Conservation (phyloP, 1,140 invertebrate species). For the Apis cerana region DNA sequence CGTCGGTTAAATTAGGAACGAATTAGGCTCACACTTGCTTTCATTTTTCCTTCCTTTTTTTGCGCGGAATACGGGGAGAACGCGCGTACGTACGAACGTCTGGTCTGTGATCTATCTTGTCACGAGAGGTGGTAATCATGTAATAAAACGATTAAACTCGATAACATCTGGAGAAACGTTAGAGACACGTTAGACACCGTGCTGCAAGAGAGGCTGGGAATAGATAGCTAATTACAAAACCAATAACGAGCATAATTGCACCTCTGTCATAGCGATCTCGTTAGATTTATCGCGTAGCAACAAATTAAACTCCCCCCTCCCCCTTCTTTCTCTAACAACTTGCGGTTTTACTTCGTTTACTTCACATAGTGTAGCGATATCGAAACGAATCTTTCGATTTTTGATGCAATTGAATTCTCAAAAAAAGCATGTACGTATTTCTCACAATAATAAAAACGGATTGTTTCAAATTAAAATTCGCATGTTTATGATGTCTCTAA, state of each 20-base stretch:
- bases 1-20: background rate
- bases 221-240: constrained; percentile 2
- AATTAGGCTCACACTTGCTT: too few relatives aligned
- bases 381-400: too few relatives aligned
- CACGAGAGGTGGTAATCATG: background rate
- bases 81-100: too few relatives aligned
- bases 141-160: background rate
- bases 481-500: too few relatives aligned
- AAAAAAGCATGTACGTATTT: too few relatives aligned
- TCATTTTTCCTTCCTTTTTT: background rate
- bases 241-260: constrained; percentile 4
- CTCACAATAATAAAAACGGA: too few relatives aligned
- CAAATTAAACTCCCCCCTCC: background rate
- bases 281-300: background rate
- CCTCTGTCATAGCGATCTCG: background rate
- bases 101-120: background rate
- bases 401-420: too few relatives aligned
- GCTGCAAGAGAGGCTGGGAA: background rate
- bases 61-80: background rate
- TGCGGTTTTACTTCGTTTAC: too few relatives aligned
- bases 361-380: too few relatives aligned
- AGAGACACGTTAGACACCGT: background rate
- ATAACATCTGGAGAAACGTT: background rate
- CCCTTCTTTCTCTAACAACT: too few relatives aligned
- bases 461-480: too few relatives aligned